These are phyloP conservation scores for Hylaea fasciaria DNA, from an alignment of 2,888 invertebrate genomes.

Conservation along the genomic window DNA sequence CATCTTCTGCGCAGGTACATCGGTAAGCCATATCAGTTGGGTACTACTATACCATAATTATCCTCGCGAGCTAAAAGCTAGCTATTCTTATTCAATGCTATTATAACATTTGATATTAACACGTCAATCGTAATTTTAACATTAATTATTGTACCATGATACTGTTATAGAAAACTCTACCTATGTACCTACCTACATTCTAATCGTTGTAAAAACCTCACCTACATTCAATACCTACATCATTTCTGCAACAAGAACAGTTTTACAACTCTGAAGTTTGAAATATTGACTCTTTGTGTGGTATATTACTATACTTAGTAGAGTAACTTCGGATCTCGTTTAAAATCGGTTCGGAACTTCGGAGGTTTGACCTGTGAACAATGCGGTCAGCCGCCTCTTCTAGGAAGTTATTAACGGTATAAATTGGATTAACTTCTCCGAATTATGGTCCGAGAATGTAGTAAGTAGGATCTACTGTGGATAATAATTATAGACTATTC, in stretches of 20 bases:
- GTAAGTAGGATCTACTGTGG: neutral
- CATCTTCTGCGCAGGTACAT: no score
- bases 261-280: neutral
- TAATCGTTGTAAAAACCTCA: conserved; percentile 11
- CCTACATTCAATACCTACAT: conserved; percentile 22
- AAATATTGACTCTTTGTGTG: no score
- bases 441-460: conserved; percentile 3
- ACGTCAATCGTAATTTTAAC: no score
- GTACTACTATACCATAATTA: no score
- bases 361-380: conserved; percentile 24
- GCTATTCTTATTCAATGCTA: no score
- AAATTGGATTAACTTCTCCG: conserved; percentile 26
- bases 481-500: neutral
- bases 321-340: neutral
- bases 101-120: no score
- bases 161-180: no score
- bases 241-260: conserved; percentile 10
- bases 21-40: no score
- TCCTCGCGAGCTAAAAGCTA: no score
- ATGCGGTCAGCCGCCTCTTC: conserved; percentile 11
- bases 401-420: conserved; percentile 24
- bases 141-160: neutral
- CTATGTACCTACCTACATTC: conserved; percentile 6
- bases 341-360: neutral
- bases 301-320: no score